These are phyloP conservation scores for Crioceris asparagi DNA, from an alignment of 2,888 invertebrate species.

Conservation along the genomic window DNA sequence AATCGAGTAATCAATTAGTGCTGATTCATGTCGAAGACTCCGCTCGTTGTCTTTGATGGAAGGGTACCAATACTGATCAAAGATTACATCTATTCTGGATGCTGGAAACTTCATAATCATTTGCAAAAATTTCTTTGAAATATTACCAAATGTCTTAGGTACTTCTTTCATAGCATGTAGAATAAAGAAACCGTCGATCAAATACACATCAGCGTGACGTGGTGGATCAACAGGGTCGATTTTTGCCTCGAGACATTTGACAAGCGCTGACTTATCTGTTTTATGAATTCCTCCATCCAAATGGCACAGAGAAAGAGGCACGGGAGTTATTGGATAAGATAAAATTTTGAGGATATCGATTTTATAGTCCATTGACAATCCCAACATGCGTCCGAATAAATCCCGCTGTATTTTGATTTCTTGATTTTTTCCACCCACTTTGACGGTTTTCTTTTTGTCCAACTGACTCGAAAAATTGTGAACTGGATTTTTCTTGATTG, in stretches of 20 bases:
- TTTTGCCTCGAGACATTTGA: not conserved
- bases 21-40: constrained; percentile 5
- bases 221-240: constrained; percentile 5
- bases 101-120: constrained; percentile 9
- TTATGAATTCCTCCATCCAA: constrained; percentile 18
- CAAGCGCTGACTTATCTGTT: constrained; percentile 10
- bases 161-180: constrained; percentile 20
- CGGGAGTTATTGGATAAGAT: constrained; percentile 8
- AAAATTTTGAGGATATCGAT: too few relatives aligned
- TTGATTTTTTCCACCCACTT: constrained; percentile 8
- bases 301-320: constrained; percentile 21
- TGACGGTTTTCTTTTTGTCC: constrained; percentile 5
- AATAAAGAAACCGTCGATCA: constrained; percentile 22
- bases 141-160: constrained; percentile 12
- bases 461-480: constrained; percentile 5
- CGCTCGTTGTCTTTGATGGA: constrained; percentile 11
- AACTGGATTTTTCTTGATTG: not conserved
- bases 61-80: constrained; percentile 9
- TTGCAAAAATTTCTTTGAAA: constrained; percentile 15
- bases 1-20: constrained; percentile 17
- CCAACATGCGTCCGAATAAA: too few relatives aligned
- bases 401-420: too few relatives aligned
- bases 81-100: constrained; percentile 6
- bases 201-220: constrained; percentile 10
- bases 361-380: constrained; percentile 18